phyloP scores from a whole-genome alignment of 2,113 vertebrate species.

The Amazona vittata region DNA sequence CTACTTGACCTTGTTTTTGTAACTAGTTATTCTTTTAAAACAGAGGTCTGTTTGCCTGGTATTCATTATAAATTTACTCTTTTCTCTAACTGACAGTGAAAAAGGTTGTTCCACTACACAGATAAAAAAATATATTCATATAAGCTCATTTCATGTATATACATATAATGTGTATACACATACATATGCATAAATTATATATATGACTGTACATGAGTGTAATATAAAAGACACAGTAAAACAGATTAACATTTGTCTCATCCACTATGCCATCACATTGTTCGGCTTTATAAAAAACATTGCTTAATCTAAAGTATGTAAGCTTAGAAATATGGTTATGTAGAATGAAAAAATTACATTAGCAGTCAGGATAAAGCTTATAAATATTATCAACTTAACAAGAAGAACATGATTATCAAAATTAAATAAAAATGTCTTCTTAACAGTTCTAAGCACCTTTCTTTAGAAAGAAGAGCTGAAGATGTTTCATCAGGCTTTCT shows the following conservation, averaged over 20 bases:
- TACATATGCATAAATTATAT: neutral
- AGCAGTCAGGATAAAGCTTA: neutral
- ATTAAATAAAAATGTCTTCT: neutral
- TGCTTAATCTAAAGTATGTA: neutral
- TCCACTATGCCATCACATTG: neutral
- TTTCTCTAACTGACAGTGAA: neutral
- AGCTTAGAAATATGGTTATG: neutral
- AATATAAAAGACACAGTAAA: neutral
- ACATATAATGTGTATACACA: neutral
- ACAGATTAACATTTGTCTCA: neutral
- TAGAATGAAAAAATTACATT: neutral
- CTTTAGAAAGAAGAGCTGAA: constrained; percentile 74
- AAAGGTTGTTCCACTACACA: neutral
- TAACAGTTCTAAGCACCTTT: constrained; percentile 80
- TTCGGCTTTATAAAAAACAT: neutral
- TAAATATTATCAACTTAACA: neutral
- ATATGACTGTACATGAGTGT: neutral
- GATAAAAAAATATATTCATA: neutral
- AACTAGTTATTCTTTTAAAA: neutral
- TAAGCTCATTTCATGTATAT: neutral
- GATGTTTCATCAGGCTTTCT: constrained; percentile 57
- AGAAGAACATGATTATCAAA: neutral
- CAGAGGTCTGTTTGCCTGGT: neutral
- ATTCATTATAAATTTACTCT: neutral
- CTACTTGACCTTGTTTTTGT: neutral